Conservation (phyloP, 2,797 vertebrate species). For the Cuculus canorus region DNA sequence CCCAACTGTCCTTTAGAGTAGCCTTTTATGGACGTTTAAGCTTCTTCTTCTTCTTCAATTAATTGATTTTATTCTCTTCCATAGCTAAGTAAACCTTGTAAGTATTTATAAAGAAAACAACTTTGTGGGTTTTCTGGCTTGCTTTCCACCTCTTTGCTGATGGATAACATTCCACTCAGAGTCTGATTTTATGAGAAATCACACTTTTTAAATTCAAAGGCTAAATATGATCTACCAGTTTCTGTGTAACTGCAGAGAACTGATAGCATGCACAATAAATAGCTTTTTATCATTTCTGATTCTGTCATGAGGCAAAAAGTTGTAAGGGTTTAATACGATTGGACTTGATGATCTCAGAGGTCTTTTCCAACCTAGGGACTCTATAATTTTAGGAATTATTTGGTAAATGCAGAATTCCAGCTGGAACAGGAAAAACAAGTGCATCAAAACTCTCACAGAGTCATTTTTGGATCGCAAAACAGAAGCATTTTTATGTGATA, state of each 20-base stretch:
- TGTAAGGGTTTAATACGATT: not conserved
- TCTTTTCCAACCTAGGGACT: too few species aligned
- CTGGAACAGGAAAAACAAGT: not conserved
- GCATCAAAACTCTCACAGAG: not conserved
- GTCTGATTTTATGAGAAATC: not conserved
- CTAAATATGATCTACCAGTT: not conserved
- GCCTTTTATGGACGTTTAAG: not conserved
- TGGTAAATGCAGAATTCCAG: constrained; percentile 4
- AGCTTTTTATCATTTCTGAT: constrained; percentile 9
- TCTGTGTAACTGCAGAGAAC: not conserved
- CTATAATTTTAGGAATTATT: too few species aligned
- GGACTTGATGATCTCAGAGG: too few species aligned
- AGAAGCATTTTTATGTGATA: constrained; percentile 13
- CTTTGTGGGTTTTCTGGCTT: not conserved
- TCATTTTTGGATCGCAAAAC: constrained; percentile 31
- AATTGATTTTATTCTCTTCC: not conserved
- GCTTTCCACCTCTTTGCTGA: not conserved
- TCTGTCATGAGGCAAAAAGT: constrained; percentile 20
- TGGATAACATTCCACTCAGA: not conserved
- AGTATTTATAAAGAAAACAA: not conserved
- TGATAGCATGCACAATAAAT: not conserved
- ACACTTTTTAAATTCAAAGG: not conserved
- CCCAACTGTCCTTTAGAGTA: not conserved
- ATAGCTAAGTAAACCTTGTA: not conserved
- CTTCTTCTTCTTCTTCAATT: not conserved